Evolutionary conservation across 2,113 vertebrate species (phyloP), one percentile per base, ranked within the genome.

Genomic region (Brevimyrus niger): DNA sequence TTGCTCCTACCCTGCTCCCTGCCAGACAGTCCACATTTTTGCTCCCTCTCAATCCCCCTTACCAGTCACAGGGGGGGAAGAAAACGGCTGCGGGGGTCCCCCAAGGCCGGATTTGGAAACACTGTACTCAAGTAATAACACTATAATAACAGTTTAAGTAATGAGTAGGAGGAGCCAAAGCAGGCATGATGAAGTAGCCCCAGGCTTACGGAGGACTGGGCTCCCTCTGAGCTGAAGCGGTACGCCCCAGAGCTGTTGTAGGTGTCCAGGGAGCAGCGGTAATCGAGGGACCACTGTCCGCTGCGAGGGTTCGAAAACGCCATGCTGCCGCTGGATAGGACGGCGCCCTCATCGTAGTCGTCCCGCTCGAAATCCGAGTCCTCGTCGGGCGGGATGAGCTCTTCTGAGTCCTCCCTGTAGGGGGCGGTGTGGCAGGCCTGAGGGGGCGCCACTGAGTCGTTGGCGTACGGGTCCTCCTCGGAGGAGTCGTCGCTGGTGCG

Each of bases 381-480:
- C 87, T 96, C 97, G 0, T 98, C 96, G 0, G 97, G 97, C 6
- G 97, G 95, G 19, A 98, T 98, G 23, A 96, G 95, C 90, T 97
- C 97, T 83, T 96, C 95, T 0, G 94, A 90, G 76, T 94, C 91
- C 4, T 96, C 96, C 1, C 95, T 96, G 95, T 4, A 96, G 95
- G 91, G 93, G 92, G 92, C 96, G 97, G 94, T 96, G 88, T 95
- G 94, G 92, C 95, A 96, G 90, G 87, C 86, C 0, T 91, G 89
- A 93, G 96, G 73, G 90, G 97, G 93, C 91, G 95, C 95, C 91
- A 97, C 93, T 0, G 96, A 96, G 0, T 99, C 97, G 1, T 99
- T 99, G 95, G 98, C 97, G 21, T 99, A 99, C 0, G 98, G 98
- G 93, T 99, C 98, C 90, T 99, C 98, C 92, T 99, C 98, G 0